Evolutionary conservation across 1,140 invertebrate species (phyloP), one percentile per base, ranked within the genome.

Genomic region (Bactericera cockerelli): DNA sequence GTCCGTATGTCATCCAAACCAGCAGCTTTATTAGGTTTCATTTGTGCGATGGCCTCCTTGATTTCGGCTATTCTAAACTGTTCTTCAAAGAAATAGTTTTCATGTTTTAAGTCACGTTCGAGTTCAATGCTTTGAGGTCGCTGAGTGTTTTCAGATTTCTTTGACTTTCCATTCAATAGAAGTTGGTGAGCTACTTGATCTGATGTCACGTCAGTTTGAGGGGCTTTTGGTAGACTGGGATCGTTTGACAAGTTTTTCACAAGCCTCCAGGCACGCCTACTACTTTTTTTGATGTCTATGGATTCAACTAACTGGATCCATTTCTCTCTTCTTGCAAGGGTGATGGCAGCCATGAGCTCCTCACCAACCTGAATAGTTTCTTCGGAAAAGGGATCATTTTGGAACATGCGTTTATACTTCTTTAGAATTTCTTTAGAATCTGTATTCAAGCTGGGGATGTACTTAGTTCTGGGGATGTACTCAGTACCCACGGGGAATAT

Each of bases 301-400:
- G n/a, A n/a, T n/a, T n/a, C n/a, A n/a, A n/a, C n/a, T n/a, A n/a
- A n/a, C n/a, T n/a, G n/a, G n/a, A n/a, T n/a, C n/a, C n/a, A n/a
- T n/a, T n/a, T n/a, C n/a, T n/a, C n/a, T n/a, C 33, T 58, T 38
- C 56, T 58, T 22, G 26, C 14, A 11, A 39, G 19, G n/a, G 56
- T n/a, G 26, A 58, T 58, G 24, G 26, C 33, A 16, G 33, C n/a
- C 11, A 58, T 22, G 16, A 58, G 56, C 33, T 14, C 28, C 26
- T 58, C 56, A 2, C 56, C 31, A 39, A 19, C 22, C 24, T 58
- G 26, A 21, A 58, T 58, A 19, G 56, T 58, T 36, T 58, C 56
- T 28, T 58, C 56, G 28, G n/a, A 25, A 22, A 58, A 58, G 14
- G 56, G 56, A 39, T 58, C 28, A 11, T 58, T 16, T 33, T 42